Evolutionary conservation across 2,113 vertebrate species (phyloP), one percentile per base, ranked within the genome.

Genomic region (Stegastes partitus): DNA sequence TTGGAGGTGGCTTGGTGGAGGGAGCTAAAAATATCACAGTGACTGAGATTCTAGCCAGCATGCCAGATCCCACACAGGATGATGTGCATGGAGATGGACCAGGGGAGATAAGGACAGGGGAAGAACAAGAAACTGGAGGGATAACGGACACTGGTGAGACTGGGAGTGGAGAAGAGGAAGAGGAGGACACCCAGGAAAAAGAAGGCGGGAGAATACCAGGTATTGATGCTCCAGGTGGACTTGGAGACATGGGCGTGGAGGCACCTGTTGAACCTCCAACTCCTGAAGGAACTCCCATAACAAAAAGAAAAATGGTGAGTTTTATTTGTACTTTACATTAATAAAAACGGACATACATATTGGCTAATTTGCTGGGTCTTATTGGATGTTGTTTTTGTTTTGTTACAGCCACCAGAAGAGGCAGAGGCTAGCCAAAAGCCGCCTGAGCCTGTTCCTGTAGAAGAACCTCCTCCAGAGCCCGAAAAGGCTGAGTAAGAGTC

Each of bases 11-110:
- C 22, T 86, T 98, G 59, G 97, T 98, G 68, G 97, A 98, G 79
- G 96, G 96, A 3, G 97, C 97, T 51, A 96, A 98, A 81, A 96
- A 97, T 44, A 93, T 97, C 79, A 98, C 96, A 0, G 82, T 98
- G 79, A 96, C 96, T 0, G 97, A 97, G 89, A 94, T 98, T 22
- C 72, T 98, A 81, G 97, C 96, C 1, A 96, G 96, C 88, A 98
- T 98, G 97, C 97, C 97, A 0, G 97, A 98, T 81, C 97, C 97
- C 14, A 98, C 97, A 0, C 95, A 97, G 71, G 97, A 98, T 5
- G 97, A 97, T 69, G 96, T 98, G 44, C 96, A 96, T 4, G 96
- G 96, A 26, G 96, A 97, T 74, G 91, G 94, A 55, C 94, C 94
- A 1, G 93, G 94, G n/a, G 91, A 94, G 79, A 64, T 66, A 0